Conservation (phyloP, 2,888 invertebrate species). For the Hirtodrosophila cameraria region DNA sequence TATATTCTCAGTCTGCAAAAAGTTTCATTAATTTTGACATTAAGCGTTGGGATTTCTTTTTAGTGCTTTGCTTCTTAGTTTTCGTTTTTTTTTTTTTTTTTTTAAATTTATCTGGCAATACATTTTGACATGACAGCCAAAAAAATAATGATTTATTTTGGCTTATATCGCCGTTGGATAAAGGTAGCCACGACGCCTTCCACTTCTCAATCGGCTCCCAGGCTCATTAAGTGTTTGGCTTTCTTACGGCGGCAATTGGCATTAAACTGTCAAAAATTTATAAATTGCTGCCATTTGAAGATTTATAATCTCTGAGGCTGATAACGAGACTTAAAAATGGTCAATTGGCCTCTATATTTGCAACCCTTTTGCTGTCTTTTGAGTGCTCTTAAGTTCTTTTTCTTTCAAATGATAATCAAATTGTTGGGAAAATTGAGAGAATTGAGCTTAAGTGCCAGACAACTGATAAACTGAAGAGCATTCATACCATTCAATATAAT, state of each 20-base stretch:
- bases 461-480: conserved; percentile 6
- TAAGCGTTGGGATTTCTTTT: conserved; percentile 30
- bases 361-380: conserved; percentile 17
- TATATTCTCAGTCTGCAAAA: conserved; percentile 22
- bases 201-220: neutral
- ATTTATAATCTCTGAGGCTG: conserved; percentile 54
- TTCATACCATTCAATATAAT: conserved; percentile 22
- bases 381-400: neutral
- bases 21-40: conserved; percentile 63
- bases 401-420: neutral
- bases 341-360: conserved; percentile 15
- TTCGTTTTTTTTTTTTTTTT: conserved; percentile 29
- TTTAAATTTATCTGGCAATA: conserved; percentile 63
- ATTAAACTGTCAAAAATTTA: conserved; percentile 73
- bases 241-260: conserved; percentile 42
- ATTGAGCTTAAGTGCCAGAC: neutral
- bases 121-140: conserved; percentile 71
- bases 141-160: conserved; percentile 79
- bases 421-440: neutral
- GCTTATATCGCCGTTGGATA: conserved; percentile 15
- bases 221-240: conserved; percentile 61
- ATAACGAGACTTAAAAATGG: conserved; percentile 17
- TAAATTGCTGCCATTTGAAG: conserved; percentile 59
- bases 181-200: conserved; percentile 40
- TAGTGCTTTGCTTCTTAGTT: conserved; percentile 11